Base-by-base conservation (phyloP, 2,797 vertebrate species). In the Oryzias sinensis region DNA sequence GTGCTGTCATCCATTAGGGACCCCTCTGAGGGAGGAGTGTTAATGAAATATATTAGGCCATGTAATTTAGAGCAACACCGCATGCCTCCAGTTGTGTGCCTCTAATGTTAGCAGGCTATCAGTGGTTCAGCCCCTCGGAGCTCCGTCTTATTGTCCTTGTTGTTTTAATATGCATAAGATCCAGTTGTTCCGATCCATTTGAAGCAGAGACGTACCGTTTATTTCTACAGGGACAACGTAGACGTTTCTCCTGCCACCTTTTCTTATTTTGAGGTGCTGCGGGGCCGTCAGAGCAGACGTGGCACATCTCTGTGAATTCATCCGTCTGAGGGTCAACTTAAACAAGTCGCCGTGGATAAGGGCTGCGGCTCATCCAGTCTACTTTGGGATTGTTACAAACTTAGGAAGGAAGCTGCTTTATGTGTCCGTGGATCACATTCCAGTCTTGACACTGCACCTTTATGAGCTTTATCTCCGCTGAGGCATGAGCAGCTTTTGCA, bases 41-140 rank as follows among this genome's bases (percentile, higher is more conserved):
- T 87, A 88, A 85, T 85, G 74, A 86, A 88, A 82, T 82, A 85
- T 85, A 86, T 90, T 85, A 90, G 72, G 73, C 76, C 78, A 67
- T 88, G 77, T 78, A 78, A 85, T 85, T 82, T 76, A 82, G 81
- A 88, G 71, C 77, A 85, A 59, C 71, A 53, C 72, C 49, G 77
- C 68, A 77, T 40, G 60, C 75, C 85, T 74, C 67, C 4, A 73
- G 49, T 82, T 68, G 63, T 65, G 61, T 16, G 59, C 56, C 62
- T 81, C 56, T 71, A 74, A 79, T 70, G 76, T 75, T 77, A 72
- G 80, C 62, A 56, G 73, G 67, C 74, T 70, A 79, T 71, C 56
- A 63, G 73, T 69, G 53, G 76, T 77, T 79, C 70, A 68, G 70
- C 63, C 78, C 64, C 64, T 16, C 17, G 14, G 56, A 78, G 71